These are phyloP conservation scores for Zhuqinia jingwanae DNA, from an alignment of 2,888 invertebrate species.

Conservation along the genomic window DNA sequence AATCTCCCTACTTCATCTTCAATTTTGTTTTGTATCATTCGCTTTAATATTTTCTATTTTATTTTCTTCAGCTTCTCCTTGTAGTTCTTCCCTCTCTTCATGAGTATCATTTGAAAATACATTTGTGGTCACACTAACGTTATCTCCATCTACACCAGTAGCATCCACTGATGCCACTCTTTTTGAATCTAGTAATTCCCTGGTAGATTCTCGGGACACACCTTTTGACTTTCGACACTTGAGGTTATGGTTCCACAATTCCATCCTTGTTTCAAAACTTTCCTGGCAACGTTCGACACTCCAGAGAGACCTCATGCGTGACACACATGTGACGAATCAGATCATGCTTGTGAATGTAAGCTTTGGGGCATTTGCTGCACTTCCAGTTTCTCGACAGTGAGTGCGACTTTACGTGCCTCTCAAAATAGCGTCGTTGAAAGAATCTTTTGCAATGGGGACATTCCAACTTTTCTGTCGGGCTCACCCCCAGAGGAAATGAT, in stretches of 20 bases:
- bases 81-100: too few species aligned
- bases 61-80: too few species aligned
- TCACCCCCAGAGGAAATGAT: not conserved
- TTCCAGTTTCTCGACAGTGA: slow-evolving; percentile 28
- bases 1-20: too few species aligned
- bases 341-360: slow-evolving; percentile 54
- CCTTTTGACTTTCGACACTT: slow-evolving; percentile 10
- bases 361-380: slow-evolving; percentile 42
- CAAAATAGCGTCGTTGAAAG: not conserved
- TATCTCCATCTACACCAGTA: too few species aligned
- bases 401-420: slow-evolving; percentile 39
- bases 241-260: not conserved
- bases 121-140: too few species aligned
- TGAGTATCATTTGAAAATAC: too few species aligned
- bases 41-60: too few species aligned
- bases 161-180: too few species aligned
- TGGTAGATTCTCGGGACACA: too few species aligned
- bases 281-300: not conserved
- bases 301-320: slow-evolving; percentile 15
- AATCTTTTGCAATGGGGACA: slow-evolving; percentile 32
- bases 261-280: not conserved
- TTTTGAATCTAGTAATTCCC: too few species aligned
- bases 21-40: too few species aligned
- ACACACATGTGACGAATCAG: slow-evolving; percentile 34
- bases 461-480: not conserved